These are phyloP conservation scores for Phodopus roborovskii DNA, from an alignment of 2,113 vertebrate species.

Conservation along the genomic window DNA sequence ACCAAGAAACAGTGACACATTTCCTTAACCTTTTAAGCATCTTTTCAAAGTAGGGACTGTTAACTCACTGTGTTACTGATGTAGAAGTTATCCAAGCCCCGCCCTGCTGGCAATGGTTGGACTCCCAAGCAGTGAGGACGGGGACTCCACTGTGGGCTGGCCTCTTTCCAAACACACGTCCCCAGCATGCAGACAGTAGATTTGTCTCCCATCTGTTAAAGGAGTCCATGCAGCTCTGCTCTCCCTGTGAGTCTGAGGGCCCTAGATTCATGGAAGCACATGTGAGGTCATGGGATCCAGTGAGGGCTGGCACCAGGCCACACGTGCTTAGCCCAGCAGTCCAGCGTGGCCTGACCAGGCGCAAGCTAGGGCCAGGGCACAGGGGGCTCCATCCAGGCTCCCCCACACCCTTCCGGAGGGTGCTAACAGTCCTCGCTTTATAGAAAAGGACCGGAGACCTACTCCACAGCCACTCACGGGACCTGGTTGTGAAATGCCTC, in stretches of 20 bases:
- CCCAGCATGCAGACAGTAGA: background rate
- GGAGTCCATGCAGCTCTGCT: background rate
- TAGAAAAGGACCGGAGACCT: background rate
- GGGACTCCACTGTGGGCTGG: background rate
- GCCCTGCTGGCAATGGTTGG: background rate
- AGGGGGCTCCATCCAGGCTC: fast-evolving
- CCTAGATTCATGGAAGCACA: background rate
- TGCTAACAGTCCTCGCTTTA: fast-evolving
- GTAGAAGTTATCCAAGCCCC: background rate
- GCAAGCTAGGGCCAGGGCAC: fast-evolving
- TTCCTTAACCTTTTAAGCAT: background rate
- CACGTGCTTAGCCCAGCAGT: background rate
- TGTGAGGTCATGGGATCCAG: too few species aligned
- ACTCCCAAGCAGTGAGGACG: background rate
- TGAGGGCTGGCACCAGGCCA: background rate
- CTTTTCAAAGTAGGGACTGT: background rate
- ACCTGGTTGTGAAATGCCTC: background rate
- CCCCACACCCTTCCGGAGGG: background rate
- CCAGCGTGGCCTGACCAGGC: background rate
- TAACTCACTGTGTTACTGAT: background rate
- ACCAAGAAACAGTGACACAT: background rate
- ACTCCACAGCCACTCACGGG: background rate
- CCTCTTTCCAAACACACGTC: slow-evolving; percentile 3
- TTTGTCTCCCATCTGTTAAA: background rate
- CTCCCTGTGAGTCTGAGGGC: background rate